Base-by-base conservation (phyloP, 1,140 invertebrate species). In the Tenebrio molitor region DNA sequence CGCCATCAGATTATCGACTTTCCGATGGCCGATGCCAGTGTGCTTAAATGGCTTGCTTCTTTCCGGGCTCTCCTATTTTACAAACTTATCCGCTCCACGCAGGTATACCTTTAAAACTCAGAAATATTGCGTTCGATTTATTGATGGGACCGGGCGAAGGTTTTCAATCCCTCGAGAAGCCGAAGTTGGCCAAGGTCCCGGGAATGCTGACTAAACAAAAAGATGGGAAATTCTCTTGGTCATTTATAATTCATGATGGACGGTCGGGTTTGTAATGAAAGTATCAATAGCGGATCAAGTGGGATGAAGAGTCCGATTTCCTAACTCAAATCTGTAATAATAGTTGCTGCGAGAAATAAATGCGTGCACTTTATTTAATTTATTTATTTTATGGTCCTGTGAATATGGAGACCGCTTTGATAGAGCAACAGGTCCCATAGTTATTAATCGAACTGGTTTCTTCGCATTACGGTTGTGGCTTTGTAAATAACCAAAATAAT, bases 91-190 rank as follows among this genome's bases (percentile, higher is more conserved):
- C 23, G 6, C 50, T 10, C n/a, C n/a, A n/a, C n/a, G 44, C 19
- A 50, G 16, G 44, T 50, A 33, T 58, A 58, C 23, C 50, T 29
- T 33, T 58, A 33, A 33, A 58, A 58, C 50, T 23, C 23, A 58
- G 50, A 58, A 58, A 58, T 58, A 58, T 58, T 50, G 44, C 44
- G 44, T 50, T 58, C 50, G 50, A 58, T 58, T 58, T 58, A 58
- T 58, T 58, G 50, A 58, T 58, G 50, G 50, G 50, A 2, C 23
- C n/a, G 50, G 16, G 17, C 16, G 16, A 50, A 58, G 50, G 50
- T 21, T 50, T 21, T 25, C 23, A 25, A 58, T 58, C 50, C 50
- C 50, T 3, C 50, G 19, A 58, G 50, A 23, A 58, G 23, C 23
- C 10, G 50, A 58, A 14, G 16, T 12, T 58, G 21, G 50, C 23